phyloP scores from a whole-genome alignment of 2,797 vertebrate species.

The Anas georgica region DNA sequence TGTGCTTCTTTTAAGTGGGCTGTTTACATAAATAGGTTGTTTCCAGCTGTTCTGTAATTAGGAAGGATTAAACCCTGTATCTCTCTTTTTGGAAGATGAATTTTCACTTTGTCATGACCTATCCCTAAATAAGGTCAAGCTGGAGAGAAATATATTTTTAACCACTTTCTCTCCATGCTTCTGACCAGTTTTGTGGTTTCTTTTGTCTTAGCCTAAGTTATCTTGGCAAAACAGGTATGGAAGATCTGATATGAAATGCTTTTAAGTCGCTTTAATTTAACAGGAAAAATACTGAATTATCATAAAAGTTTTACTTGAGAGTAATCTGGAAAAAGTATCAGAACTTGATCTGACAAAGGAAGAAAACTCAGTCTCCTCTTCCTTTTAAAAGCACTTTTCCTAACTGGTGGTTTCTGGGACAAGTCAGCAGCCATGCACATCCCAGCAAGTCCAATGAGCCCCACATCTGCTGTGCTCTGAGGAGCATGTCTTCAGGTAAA shows the following conservation, averaged over 20 bases:
- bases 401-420: background rate
- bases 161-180: background rate
- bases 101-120: background rate
- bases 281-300: background rate
- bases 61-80: background rate
- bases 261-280: background rate
- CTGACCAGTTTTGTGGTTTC: background rate
- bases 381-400: background rate
- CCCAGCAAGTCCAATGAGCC: background rate
- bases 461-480: background rate
- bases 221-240: background rate
- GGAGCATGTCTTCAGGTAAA: background rate
- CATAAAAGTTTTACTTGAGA: background rate
- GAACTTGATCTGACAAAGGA: background rate
- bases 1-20: background rate
- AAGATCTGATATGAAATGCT: background rate
- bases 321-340: background rate
- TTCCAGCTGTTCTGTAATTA: conserved; percentile 4
- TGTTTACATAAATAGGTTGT: background rate
- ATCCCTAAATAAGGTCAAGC: background rate
- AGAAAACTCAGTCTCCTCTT: background rate
- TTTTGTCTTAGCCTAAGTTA: background rate
- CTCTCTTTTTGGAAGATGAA: background rate
- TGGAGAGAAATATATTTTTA: background rate
- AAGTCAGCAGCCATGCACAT: background rate